Evolutionary conservation across 2,113 vertebrate species (phyloP).

Genomic region (Pteronura brasiliensis): DNA sequence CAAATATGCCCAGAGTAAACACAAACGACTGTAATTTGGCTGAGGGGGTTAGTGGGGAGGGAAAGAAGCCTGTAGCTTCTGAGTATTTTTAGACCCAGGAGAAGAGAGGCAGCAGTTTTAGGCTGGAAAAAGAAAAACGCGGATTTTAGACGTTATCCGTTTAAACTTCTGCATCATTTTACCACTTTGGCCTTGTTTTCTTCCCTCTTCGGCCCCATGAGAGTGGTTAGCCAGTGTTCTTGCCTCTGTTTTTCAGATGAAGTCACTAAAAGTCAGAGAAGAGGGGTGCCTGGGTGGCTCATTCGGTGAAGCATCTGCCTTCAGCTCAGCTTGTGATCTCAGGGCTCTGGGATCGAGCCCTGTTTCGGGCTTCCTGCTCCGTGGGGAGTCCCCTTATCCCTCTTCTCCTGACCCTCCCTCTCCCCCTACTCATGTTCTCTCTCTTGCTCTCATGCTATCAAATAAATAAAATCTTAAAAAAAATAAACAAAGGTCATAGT

Average conservation of each 20-base stretch:
- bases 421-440: background rate
- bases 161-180: background rate
- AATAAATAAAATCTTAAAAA: background rate
- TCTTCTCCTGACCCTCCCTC: background rate
- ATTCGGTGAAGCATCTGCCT: background rate
- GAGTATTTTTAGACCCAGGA: background rate
- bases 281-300: background rate
- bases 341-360: background rate
- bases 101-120: background rate
- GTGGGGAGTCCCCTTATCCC: background rate
- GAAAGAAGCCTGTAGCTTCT: background rate
- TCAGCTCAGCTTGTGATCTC: background rate
- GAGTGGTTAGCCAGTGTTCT: background rate
- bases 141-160: background rate
- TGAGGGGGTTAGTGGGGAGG: background rate
- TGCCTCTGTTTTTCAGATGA: background rate
- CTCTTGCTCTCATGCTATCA: background rate
- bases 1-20: background rate
- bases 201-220: background rate
- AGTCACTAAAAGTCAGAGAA: background rate
- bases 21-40: background rate
- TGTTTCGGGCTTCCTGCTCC: too few species aligned
- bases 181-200: background rate
- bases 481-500: background rate
- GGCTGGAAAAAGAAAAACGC: background rate